These are phyloP conservation scores for Hemistola chrysoprasaria DNA, from an alignment of 2,888 invertebrate genomes.

Conservation along the genomic window DNA sequence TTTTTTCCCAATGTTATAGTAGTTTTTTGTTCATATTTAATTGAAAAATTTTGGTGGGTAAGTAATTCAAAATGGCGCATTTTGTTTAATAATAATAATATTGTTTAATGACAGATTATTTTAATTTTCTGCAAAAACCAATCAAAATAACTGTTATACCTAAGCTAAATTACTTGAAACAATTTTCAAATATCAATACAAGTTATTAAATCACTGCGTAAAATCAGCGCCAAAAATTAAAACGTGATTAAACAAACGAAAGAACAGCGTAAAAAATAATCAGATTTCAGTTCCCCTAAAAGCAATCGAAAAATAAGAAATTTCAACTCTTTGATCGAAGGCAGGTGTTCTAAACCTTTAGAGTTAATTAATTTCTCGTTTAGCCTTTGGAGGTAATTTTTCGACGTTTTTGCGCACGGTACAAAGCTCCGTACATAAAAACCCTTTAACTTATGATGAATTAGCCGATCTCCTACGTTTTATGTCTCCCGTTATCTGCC, in stretches of 20 bases:
- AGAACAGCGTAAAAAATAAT: too few species aligned
- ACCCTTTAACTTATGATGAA: conserved; percentile 83
- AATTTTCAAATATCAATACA: too few species aligned
- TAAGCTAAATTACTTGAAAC: too few species aligned
- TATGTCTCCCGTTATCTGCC: conserved; percentile 78
- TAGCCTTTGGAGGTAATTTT: conserved; percentile 61
- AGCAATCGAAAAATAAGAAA: conserved; percentile 16
- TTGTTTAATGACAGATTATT: too few species aligned
- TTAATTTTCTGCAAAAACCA: too few species aligned
- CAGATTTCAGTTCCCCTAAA: conserved; percentile 2
- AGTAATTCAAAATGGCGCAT: too few species aligned
- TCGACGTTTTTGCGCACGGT: conserved; percentile 66
- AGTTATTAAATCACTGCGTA: too few species aligned
- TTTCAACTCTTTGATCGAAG: conserved; percentile 17
- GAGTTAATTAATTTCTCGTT: conserved; percentile 71
- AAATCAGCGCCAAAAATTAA: background rate
- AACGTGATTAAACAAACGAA: background rate
- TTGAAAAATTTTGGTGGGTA: too few species aligned
- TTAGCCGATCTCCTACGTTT: conserved; percentile 82
- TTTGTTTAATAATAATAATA: too few species aligned
- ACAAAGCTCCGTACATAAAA: conserved; percentile 76
- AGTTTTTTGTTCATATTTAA: too few species aligned
- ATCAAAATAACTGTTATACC: too few species aligned
- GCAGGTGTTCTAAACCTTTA: conserved; percentile 48
- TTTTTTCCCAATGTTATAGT: too few species aligned